A percentile compares a stretch with the other conserved stretches of the same genome.
phyloP scores from a whole-genome alignment of 1,140 invertebrate species.

The Muscidifurax raptorellus region DNA sequence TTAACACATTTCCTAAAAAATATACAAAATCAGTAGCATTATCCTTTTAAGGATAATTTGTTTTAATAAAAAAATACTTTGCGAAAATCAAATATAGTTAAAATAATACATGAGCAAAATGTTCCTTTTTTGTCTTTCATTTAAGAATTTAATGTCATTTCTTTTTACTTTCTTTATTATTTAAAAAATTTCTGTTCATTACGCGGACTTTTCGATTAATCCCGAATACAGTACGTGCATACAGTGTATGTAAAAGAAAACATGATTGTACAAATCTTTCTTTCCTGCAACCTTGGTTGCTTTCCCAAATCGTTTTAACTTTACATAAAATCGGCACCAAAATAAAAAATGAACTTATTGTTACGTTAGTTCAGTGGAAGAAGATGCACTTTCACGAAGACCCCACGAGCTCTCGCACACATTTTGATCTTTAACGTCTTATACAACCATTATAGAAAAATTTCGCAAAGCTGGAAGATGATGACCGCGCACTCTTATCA shows the following conservation, averaged over 20 bases:
- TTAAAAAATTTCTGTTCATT: conserved; percentile 31
- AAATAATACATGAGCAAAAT: not conserved
- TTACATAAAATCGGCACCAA: not conserved
- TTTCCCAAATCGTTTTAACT: not conserved
- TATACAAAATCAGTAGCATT: no score
- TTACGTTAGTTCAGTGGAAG: conserved; percentile 33
- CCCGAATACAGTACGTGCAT: not conserved
- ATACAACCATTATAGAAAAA: conserved; percentile 14
- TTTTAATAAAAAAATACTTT: not conserved
- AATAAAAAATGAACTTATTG: conserved; percentile 9
- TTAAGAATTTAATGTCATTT: not conserved
- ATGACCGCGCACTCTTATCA: conserved; percentile 10
- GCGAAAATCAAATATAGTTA: not conserved
- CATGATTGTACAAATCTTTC: not conserved
- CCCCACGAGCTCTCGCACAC: not conserved
- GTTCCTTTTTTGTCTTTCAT: not conserved
- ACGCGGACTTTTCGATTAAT: not conserved
- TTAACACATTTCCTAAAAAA: no score
- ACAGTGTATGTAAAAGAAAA: not conserved
- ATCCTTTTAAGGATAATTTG: not conserved
- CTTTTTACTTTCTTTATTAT: not conserved
- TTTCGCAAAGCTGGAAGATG: conserved; percentile 32
- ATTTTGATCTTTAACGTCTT: conserved; percentile 40
- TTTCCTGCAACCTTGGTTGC: not conserved
- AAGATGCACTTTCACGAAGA: conserved; percentile 17